phyloP scores from a whole-genome alignment of 2,888 invertebrate genomes.

The Odontocerum albicorne region DNA sequence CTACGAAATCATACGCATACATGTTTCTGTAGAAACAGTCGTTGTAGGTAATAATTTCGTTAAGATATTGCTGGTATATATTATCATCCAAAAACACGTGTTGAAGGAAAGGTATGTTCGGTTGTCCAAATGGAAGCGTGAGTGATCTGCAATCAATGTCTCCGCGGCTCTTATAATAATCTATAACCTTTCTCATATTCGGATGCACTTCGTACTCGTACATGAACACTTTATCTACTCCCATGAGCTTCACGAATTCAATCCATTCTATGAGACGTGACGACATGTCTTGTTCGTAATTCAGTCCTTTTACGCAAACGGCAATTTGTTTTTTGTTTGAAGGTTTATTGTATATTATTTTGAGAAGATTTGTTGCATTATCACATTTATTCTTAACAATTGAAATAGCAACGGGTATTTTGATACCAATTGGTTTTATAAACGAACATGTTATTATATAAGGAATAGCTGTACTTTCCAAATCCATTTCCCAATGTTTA shows the following conservation, averaged over 20 bases:
- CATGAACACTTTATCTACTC: constrained; percentile 89
- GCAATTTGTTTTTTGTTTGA: constrained; percentile 76
- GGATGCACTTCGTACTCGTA: constrained; percentile 91
- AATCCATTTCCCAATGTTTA: no score
- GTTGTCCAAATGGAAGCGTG: constrained; percentile 85
- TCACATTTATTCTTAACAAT: constrained; percentile 84
- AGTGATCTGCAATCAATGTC: constrained; percentile 76
- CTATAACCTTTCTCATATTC: constrained; percentile 81
- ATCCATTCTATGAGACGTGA: constrained; percentile 93
- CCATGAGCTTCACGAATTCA: constrained; percentile 79
- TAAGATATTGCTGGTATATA: constrained; percentile 89
- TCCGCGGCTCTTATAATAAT: constrained; percentile 65
- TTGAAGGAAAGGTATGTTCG: constrained; percentile 85
- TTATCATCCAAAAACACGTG: constrained; percentile 88
- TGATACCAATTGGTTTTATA: no score
- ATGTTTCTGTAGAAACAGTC: constrained; percentile 79
- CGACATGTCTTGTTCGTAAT: constrained; percentile 90
- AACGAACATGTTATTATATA: no score
- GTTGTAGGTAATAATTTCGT: constrained; percentile 94
- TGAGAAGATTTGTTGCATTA: constrained; percentile 79
- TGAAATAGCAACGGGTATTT: constrained; percentile 84
- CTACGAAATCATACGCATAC: constrained; percentile 70
- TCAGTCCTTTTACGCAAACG: constrained; percentile 91
- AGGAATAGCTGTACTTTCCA: no score
- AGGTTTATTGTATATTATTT: constrained; percentile 79